Evolutionary conservation across 2,113 vertebrate genomes (phyloP).

Genomic region (Heterotis niloticus): DNA sequence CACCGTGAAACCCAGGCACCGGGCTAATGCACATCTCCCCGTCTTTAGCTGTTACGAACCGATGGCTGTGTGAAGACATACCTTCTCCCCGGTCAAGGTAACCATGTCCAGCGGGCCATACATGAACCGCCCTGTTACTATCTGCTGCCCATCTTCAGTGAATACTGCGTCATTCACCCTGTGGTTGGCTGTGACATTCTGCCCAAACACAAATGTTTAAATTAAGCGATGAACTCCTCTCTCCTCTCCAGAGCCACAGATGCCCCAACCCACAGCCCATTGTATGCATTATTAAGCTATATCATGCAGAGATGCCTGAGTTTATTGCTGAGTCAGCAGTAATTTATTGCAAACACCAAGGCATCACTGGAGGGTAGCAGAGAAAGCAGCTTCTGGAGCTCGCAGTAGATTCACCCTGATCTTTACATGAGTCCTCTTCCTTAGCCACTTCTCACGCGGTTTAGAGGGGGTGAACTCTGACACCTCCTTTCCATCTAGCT

Average conservation of each 20-base stretch:
- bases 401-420: slow-evolving; percentile 68
- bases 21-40: not conserved
- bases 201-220: slow-evolving; percentile 15
- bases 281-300: not conserved
- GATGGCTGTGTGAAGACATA: too few relatives aligned
- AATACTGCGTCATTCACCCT: slow-evolving; percentile 86
- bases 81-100: slow-evolving; percentile 94
- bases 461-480: slow-evolving; percentile 90
- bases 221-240: not conserved
- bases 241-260: not conserved
- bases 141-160: slow-evolving; percentile 82
- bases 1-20: not conserved
- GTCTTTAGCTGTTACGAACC: too few relatives aligned
- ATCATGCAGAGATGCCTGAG: too few relatives aligned
- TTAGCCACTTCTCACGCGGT: slow-evolving; percentile 89
- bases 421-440: slow-evolving; percentile 89
- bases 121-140: slow-evolving; percentile 89
- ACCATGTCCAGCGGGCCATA: slow-evolving; percentile 98
- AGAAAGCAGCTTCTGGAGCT: not conserved
- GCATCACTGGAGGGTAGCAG: not conserved
- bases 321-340: not conserved
- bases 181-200: slow-evolving; percentile 97
- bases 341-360: not conserved
- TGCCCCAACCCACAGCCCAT: too few relatives aligned
- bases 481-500: slow-evolving; percentile 89